Evolutionary conservation across 2,113 vertebrate species (phyloP), one percentile per base, ranked within the genome.

Genomic region (Dolichotis patagonum): DNA sequence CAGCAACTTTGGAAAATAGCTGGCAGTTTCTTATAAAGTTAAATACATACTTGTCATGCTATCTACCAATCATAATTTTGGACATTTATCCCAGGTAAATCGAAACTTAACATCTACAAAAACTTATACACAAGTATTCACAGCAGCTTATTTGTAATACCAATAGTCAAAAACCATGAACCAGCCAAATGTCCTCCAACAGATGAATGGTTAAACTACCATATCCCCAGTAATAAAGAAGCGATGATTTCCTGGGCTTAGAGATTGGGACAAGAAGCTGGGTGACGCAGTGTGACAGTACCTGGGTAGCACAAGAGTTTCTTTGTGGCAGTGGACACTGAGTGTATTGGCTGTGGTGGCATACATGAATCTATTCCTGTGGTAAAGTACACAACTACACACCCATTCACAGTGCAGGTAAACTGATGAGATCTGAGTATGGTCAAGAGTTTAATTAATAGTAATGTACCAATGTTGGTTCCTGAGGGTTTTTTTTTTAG

Each of bases 121-220:
- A 90, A 78, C 69, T 77, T 38, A 89, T 75, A 86, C 17, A 67
- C 17, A 82, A 91, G 43, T 94, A 89, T 71, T 91, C 62, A 92
- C 22, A 71, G 67, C 17, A 71, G 67, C n/a, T 20, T 38, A 38
- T 22, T 22, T 71, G 67, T 20, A 71, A 20, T 71, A 71, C 17
- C 3, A 2, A n/a, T n/a, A 71, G 17, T 71, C 67, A 38, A 71
- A 71, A 71, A 38, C 32, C 19, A 17, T 35, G 19, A 69, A 69
- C 16, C n/a, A n/a, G 35, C 67, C 67, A n/a, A 71, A 38, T 38
- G 35, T 71, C 67, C 17, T 20, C 17, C 67, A n/a, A 38, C n/a
- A 38, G 35, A 38, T 20, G 14, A 69, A n/a, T 69, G n/a, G n/a
- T 20, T 71, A 38, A 71, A 38, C 35, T 38, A 22, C 38, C 67